Percentiles rank a stretch among this genome's conserved stretches.
Conservation (phyloP, 2,113 vertebrate species). For the Elgaria multicarinata region DNA sequence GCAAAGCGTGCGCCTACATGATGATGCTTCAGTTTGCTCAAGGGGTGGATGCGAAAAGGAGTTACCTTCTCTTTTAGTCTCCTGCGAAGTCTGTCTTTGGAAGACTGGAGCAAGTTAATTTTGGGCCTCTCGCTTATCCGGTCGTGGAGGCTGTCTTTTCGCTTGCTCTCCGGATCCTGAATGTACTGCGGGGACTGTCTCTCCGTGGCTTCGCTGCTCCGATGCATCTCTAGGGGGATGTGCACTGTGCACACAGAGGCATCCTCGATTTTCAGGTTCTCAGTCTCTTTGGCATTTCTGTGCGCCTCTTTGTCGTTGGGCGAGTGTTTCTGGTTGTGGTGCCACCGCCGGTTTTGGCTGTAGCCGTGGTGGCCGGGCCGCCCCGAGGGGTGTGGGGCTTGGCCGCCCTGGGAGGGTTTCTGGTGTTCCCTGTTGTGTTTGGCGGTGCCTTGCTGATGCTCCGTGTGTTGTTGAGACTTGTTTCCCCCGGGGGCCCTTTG, state of each 20-base stretch:
- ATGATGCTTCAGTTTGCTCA: not conserved
- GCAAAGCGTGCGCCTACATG: no score
- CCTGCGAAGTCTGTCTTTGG: constrained; percentile 93
- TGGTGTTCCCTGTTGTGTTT: constrained; percentile 87
- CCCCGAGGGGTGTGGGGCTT: constrained; percentile 80
- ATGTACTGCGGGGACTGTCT: constrained; percentile 65
- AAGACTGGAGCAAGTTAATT: constrained; percentile 93
- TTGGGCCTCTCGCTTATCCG: constrained; percentile 80
- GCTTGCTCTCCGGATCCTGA: constrained; percentile 73
- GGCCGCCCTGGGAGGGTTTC: constrained; percentile 87
- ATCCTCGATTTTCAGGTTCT: constrained; percentile 83
- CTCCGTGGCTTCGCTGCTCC: constrained; percentile 66
- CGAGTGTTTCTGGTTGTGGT: constrained; percentile 86
- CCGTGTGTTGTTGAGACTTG: constrained; percentile 80
- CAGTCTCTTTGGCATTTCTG: constrained; percentile 88
- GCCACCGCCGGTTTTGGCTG: constrained; percentile 96
- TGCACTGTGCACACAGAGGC: constrained; percentile 54
- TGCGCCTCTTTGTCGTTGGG: constrained; percentile 78
- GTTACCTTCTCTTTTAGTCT: constrained; percentile 96
- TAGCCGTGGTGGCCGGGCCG: constrained; percentile 92
- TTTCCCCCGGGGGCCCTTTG: constrained; percentile 85
- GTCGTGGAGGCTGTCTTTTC: constrained; percentile 76
- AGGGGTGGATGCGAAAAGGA: not conserved
- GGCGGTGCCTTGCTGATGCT: constrained; percentile 76
- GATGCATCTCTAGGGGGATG: constrained; percentile 60